Evolutionary conservation across 2,888 invertebrate genomes (phyloP).

Genomic region (Drosophila demipolita): DNA sequence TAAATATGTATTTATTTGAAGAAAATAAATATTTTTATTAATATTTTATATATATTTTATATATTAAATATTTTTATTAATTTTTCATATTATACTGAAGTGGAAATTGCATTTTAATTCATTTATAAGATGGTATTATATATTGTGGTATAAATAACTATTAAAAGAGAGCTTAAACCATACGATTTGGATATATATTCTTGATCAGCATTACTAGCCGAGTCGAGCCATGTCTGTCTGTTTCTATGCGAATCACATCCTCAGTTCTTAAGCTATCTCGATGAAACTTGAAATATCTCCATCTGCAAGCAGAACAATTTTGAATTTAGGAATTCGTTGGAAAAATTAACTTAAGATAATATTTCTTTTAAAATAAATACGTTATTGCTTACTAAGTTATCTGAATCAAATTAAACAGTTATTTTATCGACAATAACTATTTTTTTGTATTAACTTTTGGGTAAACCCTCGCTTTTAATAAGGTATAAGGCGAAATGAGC

Average conservation of each 20-base stretch:
- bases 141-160: background rate
- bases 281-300: background rate
- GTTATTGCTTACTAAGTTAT: background rate
- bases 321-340: too few species aligned
- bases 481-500: constrained; percentile 27
- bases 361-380: background rate
- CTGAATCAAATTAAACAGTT: background rate
- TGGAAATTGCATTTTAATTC: background rate
- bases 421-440: background rate
- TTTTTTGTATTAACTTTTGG: background rate
- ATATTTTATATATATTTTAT: background rate
- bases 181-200: background rate
- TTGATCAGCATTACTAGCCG: background rate
- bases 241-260: background rate
- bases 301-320: background rate
- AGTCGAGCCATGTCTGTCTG: background rate
- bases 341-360: too few species aligned
- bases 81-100: background rate
- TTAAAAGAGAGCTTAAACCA: background rate
- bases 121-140: background rate
- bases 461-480: constrained; percentile 25
- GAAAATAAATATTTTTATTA: background rate
- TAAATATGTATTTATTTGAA: background rate
- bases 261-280: background rate
- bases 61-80: background rate